Conservation (phyloP, 2,113 vertebrate genomes). For the Rhinolophus ferrumequinum region DNA sequence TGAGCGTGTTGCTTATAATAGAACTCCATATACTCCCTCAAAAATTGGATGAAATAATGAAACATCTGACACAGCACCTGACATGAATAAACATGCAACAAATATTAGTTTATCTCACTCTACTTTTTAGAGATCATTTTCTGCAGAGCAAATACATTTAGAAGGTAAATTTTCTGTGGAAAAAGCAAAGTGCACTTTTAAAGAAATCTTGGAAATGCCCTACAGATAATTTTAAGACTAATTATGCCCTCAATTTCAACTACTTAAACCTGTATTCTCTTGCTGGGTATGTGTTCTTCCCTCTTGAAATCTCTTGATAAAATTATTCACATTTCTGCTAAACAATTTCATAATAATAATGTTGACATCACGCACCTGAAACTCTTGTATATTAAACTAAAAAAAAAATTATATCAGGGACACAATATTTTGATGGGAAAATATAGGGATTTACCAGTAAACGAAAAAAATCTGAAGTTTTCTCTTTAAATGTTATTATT, state of each 20-base stretch:
- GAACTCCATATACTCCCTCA: background rate
- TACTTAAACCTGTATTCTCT: background rate
- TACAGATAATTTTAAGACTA: background rate
- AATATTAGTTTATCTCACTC: background rate
- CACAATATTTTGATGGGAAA: background rate
- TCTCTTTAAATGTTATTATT: background rate
- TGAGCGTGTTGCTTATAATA: background rate
- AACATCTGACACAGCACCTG: background rate
- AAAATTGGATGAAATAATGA: background rate
- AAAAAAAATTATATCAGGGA: background rate
- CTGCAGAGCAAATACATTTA: background rate
- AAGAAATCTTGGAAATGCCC: background rate
- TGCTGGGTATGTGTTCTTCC: background rate
- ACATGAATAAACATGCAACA: background rate
- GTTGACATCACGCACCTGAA: background rate
- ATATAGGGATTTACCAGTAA: background rate
- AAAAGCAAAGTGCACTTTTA: background rate
- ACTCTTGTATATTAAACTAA: background rate
- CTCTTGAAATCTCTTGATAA: background rate
- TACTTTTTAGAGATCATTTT: background rate
- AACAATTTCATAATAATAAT: constrained; percentile 23
- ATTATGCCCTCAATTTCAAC: background rate
- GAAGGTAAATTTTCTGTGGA: background rate
- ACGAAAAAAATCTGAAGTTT: constrained; percentile 28
- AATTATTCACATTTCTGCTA: background rate